Conservation (phyloP, 1,140 invertebrate genomes). For the Procambarus clarkii region DNA sequence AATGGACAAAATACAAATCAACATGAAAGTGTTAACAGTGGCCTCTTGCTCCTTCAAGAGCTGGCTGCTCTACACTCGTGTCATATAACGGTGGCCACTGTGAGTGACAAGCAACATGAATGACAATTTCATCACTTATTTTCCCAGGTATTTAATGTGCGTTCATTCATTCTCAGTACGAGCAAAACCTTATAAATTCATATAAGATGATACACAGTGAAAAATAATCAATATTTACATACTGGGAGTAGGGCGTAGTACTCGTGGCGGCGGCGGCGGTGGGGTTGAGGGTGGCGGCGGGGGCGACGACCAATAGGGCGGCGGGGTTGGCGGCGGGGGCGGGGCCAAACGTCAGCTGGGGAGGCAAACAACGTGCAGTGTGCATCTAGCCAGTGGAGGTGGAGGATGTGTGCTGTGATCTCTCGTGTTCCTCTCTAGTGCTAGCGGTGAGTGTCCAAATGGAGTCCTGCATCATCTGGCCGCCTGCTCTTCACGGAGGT, state of each 20-base stretch:
- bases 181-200: background rate
- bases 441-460: too few relatives aligned
- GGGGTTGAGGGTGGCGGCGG: background rate
- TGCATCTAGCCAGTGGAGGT: background rate
- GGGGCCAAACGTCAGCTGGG: background rate
- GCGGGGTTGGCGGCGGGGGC: background rate
- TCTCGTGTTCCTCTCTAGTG: background rate
- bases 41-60: too few relatives aligned
- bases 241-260: background rate
- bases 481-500: too few relatives aligned
- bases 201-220: background rate
- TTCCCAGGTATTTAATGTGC: background rate
- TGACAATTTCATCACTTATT: too few relatives aligned
- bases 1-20: too few relatives aligned
- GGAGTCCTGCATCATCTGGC: too few relatives aligned
- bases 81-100: too few relatives aligned
- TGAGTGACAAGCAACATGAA: too few relatives aligned
- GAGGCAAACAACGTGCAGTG: background rate
- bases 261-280: too few relatives aligned
- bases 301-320: background rate
- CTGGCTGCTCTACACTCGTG: too few relatives aligned
- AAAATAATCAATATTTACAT: background rate
- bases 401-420: background rate
- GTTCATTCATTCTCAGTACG: background rate
- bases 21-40: too few relatives aligned